These are phyloP conservation scores for Falco concolor DNA, from an alignment of 2,797 vertebrate genomes.

Conservation along the genomic window DNA sequence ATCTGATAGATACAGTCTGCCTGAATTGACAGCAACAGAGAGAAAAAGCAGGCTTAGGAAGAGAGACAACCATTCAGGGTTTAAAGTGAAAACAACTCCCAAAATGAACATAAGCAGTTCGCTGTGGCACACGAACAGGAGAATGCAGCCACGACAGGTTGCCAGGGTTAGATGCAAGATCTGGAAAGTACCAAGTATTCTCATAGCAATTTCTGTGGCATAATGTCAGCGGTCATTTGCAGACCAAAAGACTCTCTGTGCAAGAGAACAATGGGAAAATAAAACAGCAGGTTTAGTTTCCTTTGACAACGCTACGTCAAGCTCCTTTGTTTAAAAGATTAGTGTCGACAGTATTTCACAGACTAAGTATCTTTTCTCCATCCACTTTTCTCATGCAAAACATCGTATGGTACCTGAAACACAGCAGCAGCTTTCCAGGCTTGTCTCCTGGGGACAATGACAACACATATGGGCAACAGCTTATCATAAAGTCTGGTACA, in stretches of 20 bases:
- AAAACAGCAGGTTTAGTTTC: slow-evolving; percentile 15
- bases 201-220: not conserved
- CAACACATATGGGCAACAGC: slow-evolving; percentile 41
- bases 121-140: not conserved
- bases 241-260: not conserved
- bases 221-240: not conserved
- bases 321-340: slow-evolving; percentile 36
- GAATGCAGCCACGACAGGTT: not conserved
- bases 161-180: not conserved
- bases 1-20: not conserved
- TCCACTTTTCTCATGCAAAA: slow-evolving; percentile 30
- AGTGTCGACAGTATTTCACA: not conserved
- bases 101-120: not conserved
- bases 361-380: not conserved
- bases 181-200: not conserved
- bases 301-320: not conserved
- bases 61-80: not conserved
- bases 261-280: slow-evolving; percentile 20
- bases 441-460: slow-evolving; percentile 16
- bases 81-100: not conserved
- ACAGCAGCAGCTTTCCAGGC: not conserved
- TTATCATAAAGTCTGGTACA: slow-evolving; percentile 24
- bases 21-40: not conserved
- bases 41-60: not conserved
- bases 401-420: slow-evolving; percentile 1